Base-by-base conservation (phyloP, 2,113 vertebrate genomes). In the Rhagologus leucostigma region DNA sequence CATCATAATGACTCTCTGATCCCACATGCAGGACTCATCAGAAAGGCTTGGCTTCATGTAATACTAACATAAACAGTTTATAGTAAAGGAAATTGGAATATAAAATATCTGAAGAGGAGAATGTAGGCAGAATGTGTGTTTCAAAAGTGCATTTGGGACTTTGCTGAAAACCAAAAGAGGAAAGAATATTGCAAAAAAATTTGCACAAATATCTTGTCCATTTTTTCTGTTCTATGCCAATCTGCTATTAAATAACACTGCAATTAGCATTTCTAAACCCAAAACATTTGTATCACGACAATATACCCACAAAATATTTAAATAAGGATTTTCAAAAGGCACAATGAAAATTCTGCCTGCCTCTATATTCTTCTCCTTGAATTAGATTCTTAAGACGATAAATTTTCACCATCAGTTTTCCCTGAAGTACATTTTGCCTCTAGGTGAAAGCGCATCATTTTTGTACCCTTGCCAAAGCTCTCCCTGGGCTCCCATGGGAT, bases 21-120 rank as follows among this genome's bases (percentile, higher is more conserved):
- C 44, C 23, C 62, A 49, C 8, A 9, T 20, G 29, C 49, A 87
- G 41, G 69, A 84, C 30, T 84, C 49, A 59, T 84, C 9, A 9
- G 69, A 82, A 91, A 71, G 23, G 20, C 33, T 71, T 95, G 76
- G n/a, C 2, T 0, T 68, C 64, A 24, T 65, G 62, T 53, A 91
- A 33, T 75, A n/a, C 53, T 84, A 84, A 68, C 46, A 75, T 92
- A 93, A 96, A 92, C 42, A 73, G 37, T 93, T 95, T 93, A 91
- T 67, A 78, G 65, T 60, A 41, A 83, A 87, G 84, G 69, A 84
- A 95, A 94, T 73, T 85, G 41, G 78, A 56, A 59, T 89, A 93
- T 81, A 89, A 96, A 87, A 95, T 84, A 35, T 86, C 71, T 76
- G 55, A 89, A 90, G 56, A 89, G 63, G 53, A 94, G 37, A 85